Evolutionary conservation across 2,113 vertebrate species (phyloP).

Genomic region (Heteronetta atricapilla): DNA sequence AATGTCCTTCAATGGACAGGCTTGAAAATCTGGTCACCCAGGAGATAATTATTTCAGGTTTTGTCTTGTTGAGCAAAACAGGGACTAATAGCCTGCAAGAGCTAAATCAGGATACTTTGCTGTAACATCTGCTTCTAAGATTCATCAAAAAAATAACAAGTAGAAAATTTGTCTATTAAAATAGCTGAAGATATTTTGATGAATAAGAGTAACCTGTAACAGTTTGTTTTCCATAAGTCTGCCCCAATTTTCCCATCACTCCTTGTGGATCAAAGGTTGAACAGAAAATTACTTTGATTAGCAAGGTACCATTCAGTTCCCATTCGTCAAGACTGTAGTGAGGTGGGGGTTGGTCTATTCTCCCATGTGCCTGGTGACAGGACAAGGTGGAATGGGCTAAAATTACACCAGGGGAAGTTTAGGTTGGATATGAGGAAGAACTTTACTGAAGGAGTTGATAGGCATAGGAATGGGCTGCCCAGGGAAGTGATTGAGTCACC

Average conservation of each 20-base stretch:
- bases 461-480: too few species aligned
- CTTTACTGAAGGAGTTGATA: too few species aligned
- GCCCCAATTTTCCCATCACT: not conserved
- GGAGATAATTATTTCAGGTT: not conserved
- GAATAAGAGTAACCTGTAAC: not conserved
- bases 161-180: not conserved
- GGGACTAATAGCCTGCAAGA: not conserved
- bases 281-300: not conserved
- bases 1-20: conserved; percentile 21
- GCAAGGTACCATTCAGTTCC: not conserved
- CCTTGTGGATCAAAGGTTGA: not conserved
- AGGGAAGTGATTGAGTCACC: too few species aligned
- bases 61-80: not conserved
- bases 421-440: too few species aligned
- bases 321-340: not conserved
- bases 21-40: not conserved
- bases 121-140: not conserved
- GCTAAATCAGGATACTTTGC: not conserved
- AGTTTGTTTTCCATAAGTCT: not conserved
- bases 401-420: too few species aligned
- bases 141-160: not conserved
- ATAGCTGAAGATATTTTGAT: not conserved
- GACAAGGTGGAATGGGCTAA: too few species aligned
- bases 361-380: too few species aligned
- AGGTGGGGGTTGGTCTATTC: too few species aligned